Conservation (phyloP, 2,797 vertebrate species). For the Lepidocolaptes lacrymiger region DNA sequence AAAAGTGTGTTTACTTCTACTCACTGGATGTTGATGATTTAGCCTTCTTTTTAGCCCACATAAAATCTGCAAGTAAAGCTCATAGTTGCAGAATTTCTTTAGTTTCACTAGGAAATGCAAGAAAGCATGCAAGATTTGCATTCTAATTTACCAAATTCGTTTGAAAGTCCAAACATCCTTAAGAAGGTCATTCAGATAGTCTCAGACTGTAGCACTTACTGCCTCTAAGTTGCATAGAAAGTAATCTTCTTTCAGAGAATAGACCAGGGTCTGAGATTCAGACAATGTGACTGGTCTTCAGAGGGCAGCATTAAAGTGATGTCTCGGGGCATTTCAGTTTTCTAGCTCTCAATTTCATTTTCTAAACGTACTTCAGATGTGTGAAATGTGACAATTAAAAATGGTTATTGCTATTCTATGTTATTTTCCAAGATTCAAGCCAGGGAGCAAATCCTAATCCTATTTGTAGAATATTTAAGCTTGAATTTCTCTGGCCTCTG, state of each 20-base stretch:
- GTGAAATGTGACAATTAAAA: background rate
- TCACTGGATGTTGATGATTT: background rate
- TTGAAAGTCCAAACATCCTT: background rate
- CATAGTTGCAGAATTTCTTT: background rate
- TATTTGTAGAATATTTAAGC: background rate
- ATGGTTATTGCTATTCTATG: background rate
- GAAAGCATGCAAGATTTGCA: background rate
- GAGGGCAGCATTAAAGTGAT: background rate
- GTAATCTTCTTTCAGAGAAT: background rate
- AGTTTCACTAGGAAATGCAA: background rate
- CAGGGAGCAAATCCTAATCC: background rate
- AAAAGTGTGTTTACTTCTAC: background rate
- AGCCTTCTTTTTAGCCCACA: background rate
- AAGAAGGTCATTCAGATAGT: background rate
- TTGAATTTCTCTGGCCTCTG: background rate
- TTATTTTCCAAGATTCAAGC: background rate
- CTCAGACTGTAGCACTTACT: background rate
- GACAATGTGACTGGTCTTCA: background rate
- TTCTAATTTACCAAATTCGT: background rate
- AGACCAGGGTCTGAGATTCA: background rate
- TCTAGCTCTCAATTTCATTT: background rate
- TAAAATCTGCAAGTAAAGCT: background rate
- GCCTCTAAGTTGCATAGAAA: background rate
- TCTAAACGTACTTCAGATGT: background rate
- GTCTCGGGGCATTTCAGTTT: background rate